phyloP scores from a whole-genome alignment of 2,888 invertebrate species.

The Stenodema calcarata region DNA sequence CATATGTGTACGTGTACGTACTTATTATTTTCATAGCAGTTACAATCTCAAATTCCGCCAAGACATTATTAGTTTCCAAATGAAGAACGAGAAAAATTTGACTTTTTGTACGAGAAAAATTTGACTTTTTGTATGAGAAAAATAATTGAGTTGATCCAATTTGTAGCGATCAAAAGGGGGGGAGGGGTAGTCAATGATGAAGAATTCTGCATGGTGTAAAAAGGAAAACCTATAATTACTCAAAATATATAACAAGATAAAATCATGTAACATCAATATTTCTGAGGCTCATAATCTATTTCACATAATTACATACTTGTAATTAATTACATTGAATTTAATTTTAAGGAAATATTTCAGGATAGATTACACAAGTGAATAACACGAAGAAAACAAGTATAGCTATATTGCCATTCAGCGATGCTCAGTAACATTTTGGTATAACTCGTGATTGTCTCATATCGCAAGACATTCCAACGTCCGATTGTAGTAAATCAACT shows the following conservation, averaged over 20 bases:
- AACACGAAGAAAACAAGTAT: not conserved
- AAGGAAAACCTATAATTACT: slow-evolving; percentile 20
- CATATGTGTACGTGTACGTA: too few relatives aligned
- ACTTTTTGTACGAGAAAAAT: too few relatives aligned
- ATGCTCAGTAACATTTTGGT: not conserved
- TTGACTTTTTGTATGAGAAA: too few relatives aligned
- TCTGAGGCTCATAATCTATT: not conserved
- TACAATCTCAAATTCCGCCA: too few relatives aligned
- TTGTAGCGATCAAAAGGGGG: not conserved
- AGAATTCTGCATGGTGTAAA: not conserved
- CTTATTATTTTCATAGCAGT: too few relatives aligned
- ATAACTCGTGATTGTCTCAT: not conserved
- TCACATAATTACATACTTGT: not conserved
- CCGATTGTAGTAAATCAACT: not conserved
- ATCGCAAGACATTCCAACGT: not conserved
- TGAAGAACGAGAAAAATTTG: too few relatives aligned
- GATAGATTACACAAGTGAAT: not conserved
- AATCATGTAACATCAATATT: slow-evolving; percentile 31
- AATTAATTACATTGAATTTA: not conserved
- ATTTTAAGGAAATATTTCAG: not conserved
- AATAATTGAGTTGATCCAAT: too few relatives aligned
- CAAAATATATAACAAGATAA: slow-evolving; percentile 27
- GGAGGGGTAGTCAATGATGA: not conserved
- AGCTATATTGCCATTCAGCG: slow-evolving; percentile 5
- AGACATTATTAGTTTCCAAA: too few relatives aligned